Evolutionary conservation across 2,888 invertebrate species (phyloP).

Genomic region (Escarpia spicata): DNA sequence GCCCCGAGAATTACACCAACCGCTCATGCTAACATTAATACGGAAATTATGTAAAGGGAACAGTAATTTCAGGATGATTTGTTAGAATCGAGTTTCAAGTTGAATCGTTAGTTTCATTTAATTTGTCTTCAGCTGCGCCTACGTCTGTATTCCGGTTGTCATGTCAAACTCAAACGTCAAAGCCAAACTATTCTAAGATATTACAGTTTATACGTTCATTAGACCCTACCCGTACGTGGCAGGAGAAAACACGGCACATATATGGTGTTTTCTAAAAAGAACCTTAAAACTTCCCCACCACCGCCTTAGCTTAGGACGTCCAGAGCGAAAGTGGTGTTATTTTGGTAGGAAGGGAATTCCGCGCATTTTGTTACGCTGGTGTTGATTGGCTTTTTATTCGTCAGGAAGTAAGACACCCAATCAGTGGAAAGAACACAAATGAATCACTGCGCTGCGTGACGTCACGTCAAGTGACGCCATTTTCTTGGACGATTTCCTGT

Average conservation of each 20-base stretch:
- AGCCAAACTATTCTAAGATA: background rate
- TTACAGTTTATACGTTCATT: background rate
- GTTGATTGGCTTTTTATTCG: background rate
- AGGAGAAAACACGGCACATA: background rate
- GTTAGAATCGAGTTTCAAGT: too few species aligned
- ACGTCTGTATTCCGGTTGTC: too few species aligned
- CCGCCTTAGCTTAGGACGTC: background rate
- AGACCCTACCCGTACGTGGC: background rate
- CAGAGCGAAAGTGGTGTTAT: background rate
- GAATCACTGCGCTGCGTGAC: background rate
- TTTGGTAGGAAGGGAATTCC: background rate
- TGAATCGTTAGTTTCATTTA: too few species aligned
- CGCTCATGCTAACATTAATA: too few species aligned
- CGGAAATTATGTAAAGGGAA: too few species aligned
- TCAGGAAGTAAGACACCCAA: background rate
- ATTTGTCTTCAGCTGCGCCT: too few species aligned
- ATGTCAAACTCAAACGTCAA: too few species aligned
- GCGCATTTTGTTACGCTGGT: background rate
- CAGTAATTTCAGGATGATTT: too few species aligned
- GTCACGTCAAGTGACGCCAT: background rate
- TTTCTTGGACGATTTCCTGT: conserved; percentile 10
- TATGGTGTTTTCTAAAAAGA: background rate
- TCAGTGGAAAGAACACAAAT: background rate
- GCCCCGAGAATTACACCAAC: too few species aligned
- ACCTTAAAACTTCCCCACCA: background rate